phyloP scores from a whole-genome alignment of 1,140 invertebrate species.

The Pseudomyrmex sp. region DNA sequence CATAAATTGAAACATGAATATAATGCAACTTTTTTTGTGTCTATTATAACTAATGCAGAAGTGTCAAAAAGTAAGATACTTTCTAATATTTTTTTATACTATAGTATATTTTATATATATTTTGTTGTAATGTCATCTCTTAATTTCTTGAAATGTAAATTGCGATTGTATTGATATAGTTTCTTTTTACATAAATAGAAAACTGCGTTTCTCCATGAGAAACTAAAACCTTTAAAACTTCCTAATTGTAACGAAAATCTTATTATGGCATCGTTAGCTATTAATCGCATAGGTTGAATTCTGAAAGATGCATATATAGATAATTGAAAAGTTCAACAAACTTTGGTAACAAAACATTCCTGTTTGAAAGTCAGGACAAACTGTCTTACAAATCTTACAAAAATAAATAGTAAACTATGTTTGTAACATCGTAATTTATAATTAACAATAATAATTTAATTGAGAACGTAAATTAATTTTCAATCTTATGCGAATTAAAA shows the following conservation, averaged over 20 bases:
- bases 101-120: constrained; percentile 46
- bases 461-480: neutral
- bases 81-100: constrained; percentile 6
- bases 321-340: too few species aligned
- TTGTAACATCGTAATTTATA: neutral
- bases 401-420: constrained; percentile 42
- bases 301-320: neutral
- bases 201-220: neutral
- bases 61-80: constrained; percentile 41
- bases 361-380: constrained; percentile 16
- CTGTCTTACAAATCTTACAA: constrained; percentile 33
- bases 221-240: constrained; percentile 12
- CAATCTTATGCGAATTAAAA: constrained; percentile 7
- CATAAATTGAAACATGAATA: constrained; percentile 35
- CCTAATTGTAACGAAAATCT: constrained; percentile 17
- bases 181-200: constrained; percentile 16
- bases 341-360: constrained; percentile 42
- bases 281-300: constrained; percentile 29
- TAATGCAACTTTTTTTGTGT: constrained; percentile 28
- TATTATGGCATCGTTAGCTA: constrained; percentile 23
- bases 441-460: too few species aligned
- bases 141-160: constrained; percentile 19
- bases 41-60: constrained; percentile 7
- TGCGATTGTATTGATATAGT: constrained; percentile 31
- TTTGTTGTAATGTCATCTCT: constrained; percentile 47